Evolutionary conservation across 1,140 invertebrate genomes (phyloP).

Genomic region (Cotesia chilonis): DNA sequence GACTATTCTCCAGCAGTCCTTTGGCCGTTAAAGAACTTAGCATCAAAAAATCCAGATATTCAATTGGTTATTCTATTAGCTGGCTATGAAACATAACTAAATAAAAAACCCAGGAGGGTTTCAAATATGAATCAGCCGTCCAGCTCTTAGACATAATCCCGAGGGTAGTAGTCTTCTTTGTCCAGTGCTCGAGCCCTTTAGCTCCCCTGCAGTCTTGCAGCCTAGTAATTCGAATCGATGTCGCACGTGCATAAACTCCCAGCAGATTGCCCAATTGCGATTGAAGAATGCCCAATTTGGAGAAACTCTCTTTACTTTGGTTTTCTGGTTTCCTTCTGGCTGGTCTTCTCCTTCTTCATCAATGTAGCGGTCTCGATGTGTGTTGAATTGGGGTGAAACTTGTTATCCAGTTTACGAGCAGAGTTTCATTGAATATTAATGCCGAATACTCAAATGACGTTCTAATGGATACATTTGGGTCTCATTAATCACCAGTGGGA

Average conservation of each 20-base stretch:
- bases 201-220: neutral
- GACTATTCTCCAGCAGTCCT: no score
- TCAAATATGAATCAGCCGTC: conserved; percentile 32
- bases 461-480: conserved; percentile 24
- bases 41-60: no score
- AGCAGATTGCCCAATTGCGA: conserved; percentile 13
- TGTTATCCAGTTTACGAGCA: conserved; percentile 32
- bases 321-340: neutral
- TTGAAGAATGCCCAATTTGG: conserved; percentile 27
- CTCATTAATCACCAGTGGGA: conserved; percentile 25
- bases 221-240: conserved; percentile 52
- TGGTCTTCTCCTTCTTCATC: no score
- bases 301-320: neutral
- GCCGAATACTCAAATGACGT: conserved; percentile 27
- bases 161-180: conserved; percentile 34
- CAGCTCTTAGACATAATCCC: conserved; percentile 7
- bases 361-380: neutral
- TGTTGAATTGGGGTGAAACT: conserved; percentile 5
- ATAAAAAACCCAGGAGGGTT: conserved; percentile 22
- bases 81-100: conserved; percentile 24
- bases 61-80: no score
- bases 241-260: conserved; percentile 51
- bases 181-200: conserved; percentile 28
- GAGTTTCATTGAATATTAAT: conserved; percentile 24
- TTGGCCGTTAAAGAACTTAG: no score